Base-by-base conservation (phyloP, 1,140 invertebrate species). In the Gerris buenoi region DNA sequence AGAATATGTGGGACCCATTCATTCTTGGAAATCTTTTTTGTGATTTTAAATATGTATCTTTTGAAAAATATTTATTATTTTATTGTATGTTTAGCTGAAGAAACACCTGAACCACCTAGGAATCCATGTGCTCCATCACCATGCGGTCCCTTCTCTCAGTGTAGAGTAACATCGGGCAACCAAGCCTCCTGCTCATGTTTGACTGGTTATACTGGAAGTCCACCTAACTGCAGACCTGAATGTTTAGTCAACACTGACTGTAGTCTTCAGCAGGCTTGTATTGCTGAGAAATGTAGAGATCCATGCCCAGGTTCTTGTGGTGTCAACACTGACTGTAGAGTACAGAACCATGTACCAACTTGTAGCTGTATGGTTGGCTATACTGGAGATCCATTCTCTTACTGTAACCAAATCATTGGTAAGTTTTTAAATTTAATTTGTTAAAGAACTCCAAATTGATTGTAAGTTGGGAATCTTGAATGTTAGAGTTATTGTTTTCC, bases 261-360 rank as follows among this genome's bases (percentile, higher is more conserved):
- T 77, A 75, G 83, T 2, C 79, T 80, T 56, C 81, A 85, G 65
- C 81, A 78, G 71, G 83, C 88, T 1, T 92, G 90, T 71, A 82
- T 89, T 22, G 82, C 82, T 68, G 84, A 86, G 71, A 87, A 86
- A 79, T 91, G 89, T 74, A 75, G 81, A 28, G 87, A 91, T 76
- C 88, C 88, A 23, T 91, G 89, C 74, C 79, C 79, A 22, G 85
- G 83, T 65, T 83, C 83, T 25, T 90, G 88, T 76, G 88, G 87
- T 0, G 79, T 83, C 64, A 84, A 84, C 73, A 86, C 88, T n/a
- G 75, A 81, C 65, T 90, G 88, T 73, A 79, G 81, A 26, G 85
- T 88, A 1, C 80, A 84, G 64, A 87, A 88, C 72, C 87, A 90
- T 73, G 83, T 85, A 27, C 85, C 87, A 14, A 85, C 84, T 71